These are phyloP conservation scores for Pediacus dermestoides DNA, from an alignment of 2,888 invertebrate species.

Conservation along the genomic window DNA sequence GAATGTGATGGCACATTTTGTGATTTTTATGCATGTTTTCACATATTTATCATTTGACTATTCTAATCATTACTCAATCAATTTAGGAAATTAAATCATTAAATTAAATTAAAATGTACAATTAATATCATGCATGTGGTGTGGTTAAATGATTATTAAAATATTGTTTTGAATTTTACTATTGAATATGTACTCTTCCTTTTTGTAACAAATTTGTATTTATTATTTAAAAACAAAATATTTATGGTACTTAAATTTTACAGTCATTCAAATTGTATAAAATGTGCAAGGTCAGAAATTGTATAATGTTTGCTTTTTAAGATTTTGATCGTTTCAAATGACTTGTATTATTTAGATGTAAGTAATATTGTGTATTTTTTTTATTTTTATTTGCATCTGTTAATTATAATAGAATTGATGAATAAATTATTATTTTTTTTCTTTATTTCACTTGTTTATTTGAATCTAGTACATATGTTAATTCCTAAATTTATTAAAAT, in stretches of 20 bases:
- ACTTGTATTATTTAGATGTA: constrained; percentile 27
- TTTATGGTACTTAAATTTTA: too few species aligned
- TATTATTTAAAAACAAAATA: too few species aligned
- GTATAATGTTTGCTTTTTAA: constrained; percentile 19
- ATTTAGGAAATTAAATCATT: neutral
- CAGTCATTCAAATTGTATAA: too few species aligned
- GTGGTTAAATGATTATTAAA: constrained; percentile 22
- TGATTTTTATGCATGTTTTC: constrained; percentile 2
- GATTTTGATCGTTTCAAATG: constrained; percentile 23
- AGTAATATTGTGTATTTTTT: constrained; percentile 35
- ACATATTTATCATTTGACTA: neutral
- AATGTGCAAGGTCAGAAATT: too few species aligned
- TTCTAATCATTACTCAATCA: constrained; percentile 3
- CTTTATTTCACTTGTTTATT: constrained; percentile 5
- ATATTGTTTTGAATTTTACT: constrained; percentile 2
- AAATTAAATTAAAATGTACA: constrained; percentile 4
- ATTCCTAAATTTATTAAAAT: too few species aligned
- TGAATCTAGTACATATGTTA: too few species aligned
- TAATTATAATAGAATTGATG: constrained; percentile 32
- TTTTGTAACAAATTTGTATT: too few species aligned
- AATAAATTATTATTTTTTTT: constrained; percentile 30
- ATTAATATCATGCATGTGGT: constrained; percentile 34
- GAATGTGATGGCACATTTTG: constrained; percentile 5
- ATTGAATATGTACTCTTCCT: too few species aligned
- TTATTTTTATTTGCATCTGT: constrained; percentile 34